These are phyloP conservation scores for Lagodon rhomboides DNA, from an alignment of 2,797 vertebrate genomes.

Conservation along the genomic window DNA sequence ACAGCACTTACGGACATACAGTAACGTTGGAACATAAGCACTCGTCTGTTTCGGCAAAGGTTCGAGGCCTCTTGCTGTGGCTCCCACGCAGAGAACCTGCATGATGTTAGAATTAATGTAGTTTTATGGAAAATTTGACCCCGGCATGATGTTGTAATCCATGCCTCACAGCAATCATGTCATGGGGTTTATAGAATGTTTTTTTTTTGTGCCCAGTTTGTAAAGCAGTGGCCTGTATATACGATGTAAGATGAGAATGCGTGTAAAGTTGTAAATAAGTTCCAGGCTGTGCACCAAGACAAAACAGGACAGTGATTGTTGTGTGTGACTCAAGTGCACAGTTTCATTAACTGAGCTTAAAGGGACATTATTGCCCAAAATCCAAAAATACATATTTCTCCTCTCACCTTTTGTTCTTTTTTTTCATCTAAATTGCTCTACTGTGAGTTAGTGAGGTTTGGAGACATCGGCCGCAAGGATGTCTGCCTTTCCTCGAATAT, in stretches of 20 bases:
- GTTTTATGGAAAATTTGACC: constrained; percentile 50
- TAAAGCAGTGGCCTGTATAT: constrained; percentile 31
- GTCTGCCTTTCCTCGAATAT: no score
- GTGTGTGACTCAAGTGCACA: not conserved
- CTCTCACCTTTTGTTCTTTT: no score
- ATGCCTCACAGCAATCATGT: constrained; percentile 25
- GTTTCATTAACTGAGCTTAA: not conserved
- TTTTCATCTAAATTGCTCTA: no score
- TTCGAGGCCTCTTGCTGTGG: constrained; percentile 27
- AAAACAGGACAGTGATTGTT: not conserved
- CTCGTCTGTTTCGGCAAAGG: not conserved
- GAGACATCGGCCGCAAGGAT: no score
- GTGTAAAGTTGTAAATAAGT: constrained; percentile 20
- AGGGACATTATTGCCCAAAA: no score
- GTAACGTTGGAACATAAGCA: constrained; percentile 28
- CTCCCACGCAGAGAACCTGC: constrained; percentile 46
- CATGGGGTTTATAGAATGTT: constrained; percentile 33
- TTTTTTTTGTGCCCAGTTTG: constrained; percentile 22
- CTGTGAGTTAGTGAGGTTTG: no score
- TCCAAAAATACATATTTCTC: no score
- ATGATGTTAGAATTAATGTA: constrained; percentile 28
- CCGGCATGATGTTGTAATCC: constrained; percentile 24
- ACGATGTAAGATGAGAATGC: constrained; percentile 37
- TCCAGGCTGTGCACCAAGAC: not conserved
- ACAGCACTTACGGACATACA: constrained; percentile 7